These are phyloP conservation scores for Chesias legatella DNA, from an alignment of 2,888 invertebrate genomes.

Conservation along the genomic window DNA sequence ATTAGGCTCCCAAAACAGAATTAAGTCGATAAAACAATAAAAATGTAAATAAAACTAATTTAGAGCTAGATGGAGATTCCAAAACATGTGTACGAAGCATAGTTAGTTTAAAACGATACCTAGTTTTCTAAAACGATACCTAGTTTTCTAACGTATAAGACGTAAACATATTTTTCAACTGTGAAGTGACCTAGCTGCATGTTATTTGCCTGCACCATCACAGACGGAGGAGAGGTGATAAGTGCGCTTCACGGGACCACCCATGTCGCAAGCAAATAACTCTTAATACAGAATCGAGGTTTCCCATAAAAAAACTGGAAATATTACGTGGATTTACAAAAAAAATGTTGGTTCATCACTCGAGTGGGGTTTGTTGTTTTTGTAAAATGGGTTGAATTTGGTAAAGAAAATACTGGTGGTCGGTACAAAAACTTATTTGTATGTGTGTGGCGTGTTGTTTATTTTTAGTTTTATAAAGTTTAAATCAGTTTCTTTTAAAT, in stretches of 20 bases:
- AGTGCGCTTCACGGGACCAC: conserved; percentile 51
- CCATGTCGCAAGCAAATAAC: conserved; percentile 40
- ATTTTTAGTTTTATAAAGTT: not conserved
- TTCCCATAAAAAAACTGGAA: conserved; percentile 30
- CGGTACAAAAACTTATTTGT: not conserved
- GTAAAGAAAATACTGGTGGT: conserved; percentile 8
- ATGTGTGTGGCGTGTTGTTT: not conserved
- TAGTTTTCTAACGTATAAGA: too few species aligned
- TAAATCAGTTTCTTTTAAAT: too few species aligned
- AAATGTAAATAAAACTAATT: too few species aligned
- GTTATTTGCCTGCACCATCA: conserved; percentile 5
- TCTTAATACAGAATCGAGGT: conserved; percentile 46
- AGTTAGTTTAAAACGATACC: too few species aligned
- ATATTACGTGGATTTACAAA: conserved; percentile 26
- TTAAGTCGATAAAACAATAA: too few species aligned
- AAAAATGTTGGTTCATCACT: conserved; percentile 25
- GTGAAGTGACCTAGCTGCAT: conserved; percentile 10
- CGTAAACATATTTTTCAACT: too few species aligned
- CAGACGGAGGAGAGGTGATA: conserved; percentile 32
- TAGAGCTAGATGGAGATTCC: too few species aligned
- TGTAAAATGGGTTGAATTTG: conserved; percentile 2
- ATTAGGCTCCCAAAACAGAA: too few species aligned
- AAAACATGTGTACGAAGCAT: too few species aligned
- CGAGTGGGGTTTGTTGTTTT: conserved; percentile 11
- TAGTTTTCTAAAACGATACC: too few species aligned